Conservation (phyloP, 2,113 vertebrate species). For the Dicentrarchus labrax region DNA sequence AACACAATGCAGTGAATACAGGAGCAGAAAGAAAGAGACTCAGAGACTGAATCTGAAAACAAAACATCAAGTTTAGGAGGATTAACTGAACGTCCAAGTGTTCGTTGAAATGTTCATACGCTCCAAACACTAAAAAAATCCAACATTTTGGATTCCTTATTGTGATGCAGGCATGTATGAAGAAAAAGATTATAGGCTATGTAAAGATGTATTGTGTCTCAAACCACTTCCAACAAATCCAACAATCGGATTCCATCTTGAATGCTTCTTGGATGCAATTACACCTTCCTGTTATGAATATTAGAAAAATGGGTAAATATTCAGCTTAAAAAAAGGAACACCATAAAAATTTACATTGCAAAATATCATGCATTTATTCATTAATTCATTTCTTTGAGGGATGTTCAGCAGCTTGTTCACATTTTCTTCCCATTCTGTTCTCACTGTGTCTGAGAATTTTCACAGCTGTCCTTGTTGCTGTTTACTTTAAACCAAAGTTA, state of each 20-base stretch:
- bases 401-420: too few species aligned
- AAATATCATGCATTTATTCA: too few species aligned
- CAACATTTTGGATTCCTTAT: background rate
- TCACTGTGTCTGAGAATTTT: too few species aligned
- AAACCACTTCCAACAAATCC: background rate
- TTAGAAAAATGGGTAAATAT: too few species aligned
- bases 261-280: too few species aligned
- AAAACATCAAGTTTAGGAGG: constrained; percentile 12
- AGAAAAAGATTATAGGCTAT: background rate
- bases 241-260: background rate
- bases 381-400: too few species aligned
- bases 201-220: background rate
- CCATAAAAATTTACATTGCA: background rate
- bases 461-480: too few species aligned
- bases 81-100: constrained; percentile 10
- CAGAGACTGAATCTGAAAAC: background rate
- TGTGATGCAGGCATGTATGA: background rate
- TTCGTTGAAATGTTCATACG: background rate
- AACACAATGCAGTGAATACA: constrained; percentile 11
- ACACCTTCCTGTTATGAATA: too few species aligned
- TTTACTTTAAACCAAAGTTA: too few species aligned
- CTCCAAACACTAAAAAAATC: background rate
- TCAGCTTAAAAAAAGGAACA: too few species aligned
- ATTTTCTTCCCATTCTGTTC: too few species aligned
- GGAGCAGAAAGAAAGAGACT: background rate